Base-by-base conservation (phyloP, 2,888 invertebrate genomes). In the Eupithecia tripunctaria region DNA sequence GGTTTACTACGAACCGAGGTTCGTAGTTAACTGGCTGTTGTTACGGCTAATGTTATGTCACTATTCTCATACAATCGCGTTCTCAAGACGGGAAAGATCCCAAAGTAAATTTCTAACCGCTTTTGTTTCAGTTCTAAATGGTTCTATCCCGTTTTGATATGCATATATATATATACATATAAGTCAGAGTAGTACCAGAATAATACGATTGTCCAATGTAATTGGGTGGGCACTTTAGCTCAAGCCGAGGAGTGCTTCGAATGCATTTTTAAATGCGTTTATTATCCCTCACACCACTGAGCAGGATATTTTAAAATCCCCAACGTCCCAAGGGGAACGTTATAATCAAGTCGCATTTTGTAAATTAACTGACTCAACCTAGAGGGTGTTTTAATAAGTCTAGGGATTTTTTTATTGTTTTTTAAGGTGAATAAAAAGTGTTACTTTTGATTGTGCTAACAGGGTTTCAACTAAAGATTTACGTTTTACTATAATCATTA, bases 261-360 rank as follows among this genome's bases (percentile, higher is more conserved):
- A 67, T 72, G 70, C 70, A 72, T 70, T 75, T 74, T 75, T 75
- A 72, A 75, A 72, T 75, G 67, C 72, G 75, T 75, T 74, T 67
- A 72, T 70, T 70, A 75, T 70, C 67, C 71, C 67, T 18, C 62
- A 59, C 18, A 64, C 71, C 70, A 72, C 60, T 70, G 67, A 72
- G n/a, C 72, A 62, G 71, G 25, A 70, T 72, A 75, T 60, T 67
- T 70, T 70, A 21, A 69, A 59, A 32, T 64, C 63, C 64, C 59
- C 62, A 56, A 43, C 27, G 21, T 60, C 38, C 65, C 65, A 12
- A 10, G 6, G 66, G 62, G 66, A 74, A 12, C 12, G 56, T 47
- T 60, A 47, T 51, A 38, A 70, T 67, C 6, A 56, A 25, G 56
- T 56, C 56, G 32, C 47, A 62, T 70, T 68, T 36, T 60, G 60